Conservation (phyloP, 1,140 invertebrate species). For the Pogonomyrmex barbatus region DNA sequence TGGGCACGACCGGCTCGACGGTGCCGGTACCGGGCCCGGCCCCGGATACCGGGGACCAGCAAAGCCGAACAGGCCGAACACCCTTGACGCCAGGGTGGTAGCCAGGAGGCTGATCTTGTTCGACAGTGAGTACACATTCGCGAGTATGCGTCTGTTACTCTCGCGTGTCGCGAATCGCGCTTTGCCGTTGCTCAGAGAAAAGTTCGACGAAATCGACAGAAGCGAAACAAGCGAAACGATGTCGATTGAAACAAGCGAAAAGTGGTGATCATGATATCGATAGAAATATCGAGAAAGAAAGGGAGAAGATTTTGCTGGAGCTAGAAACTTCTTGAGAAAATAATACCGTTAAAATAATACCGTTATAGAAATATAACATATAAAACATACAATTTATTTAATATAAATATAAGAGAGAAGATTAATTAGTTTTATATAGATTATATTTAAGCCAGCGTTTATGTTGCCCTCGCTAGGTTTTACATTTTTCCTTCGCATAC, state of each 20-base stretch:
- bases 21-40: constrained; percentile 73
- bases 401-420: neutral
- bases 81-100: constrained; percentile 90
- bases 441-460: neutral
- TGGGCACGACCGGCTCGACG: constrained; percentile 82
- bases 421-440: neutral
- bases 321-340: neutral
- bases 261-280: no score
- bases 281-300: neutral
- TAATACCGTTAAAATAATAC: neutral
- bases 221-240: neutral
- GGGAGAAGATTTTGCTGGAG: neutral
- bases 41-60: constrained; percentile 79
- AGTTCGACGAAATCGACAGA: constrained; percentile 25
- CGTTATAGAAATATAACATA: no score
- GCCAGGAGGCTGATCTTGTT: constrained; percentile 87
- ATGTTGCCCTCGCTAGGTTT: neutral
- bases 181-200: constrained; percentile 59
- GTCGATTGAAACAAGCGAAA: neutral
- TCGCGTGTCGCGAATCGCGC: constrained; percentile 11
- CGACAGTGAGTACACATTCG: constrained; percentile 72
- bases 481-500: neutral
- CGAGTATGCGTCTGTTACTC: neutral
- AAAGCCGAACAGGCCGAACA: constrained; percentile 90
- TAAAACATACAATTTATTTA: neutral